Conservation (phyloP, 23 tunicate genomes). For the Diplosoma virens region DNA sequence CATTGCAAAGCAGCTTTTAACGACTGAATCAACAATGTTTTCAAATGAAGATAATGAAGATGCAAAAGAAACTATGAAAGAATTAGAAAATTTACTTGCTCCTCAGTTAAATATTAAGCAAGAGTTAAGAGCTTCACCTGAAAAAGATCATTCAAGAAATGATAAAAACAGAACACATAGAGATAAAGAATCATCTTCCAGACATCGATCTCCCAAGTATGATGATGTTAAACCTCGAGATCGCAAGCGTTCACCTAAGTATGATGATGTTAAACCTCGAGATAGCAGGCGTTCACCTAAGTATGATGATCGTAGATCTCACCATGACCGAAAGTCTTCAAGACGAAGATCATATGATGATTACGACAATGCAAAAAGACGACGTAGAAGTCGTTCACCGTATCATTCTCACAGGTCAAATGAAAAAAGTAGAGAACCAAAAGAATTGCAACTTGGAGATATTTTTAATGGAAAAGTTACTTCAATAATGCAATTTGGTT, state of each 20-base stretch:
- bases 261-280: not conserved
- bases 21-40: not conserved
- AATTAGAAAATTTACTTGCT: constrained; percentile 44
- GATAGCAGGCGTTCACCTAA: not conserved
- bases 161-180: constrained; percentile 3
- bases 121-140: not conserved
- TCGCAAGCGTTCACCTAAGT: not conserved
- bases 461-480: constrained; percentile 92
- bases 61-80: constrained; percentile 64
- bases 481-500: constrained; percentile 91
- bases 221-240: not conserved
- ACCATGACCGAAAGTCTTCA: not conserved
- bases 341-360: not conserved
- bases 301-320: not conserved
- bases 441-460: constrained; percentile 58
- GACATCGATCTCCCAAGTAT: not conserved
- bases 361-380: not conserved
- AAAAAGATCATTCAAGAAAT: not conserved
- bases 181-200: not conserved
- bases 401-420: constrained; percentile 16
- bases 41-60: constrained; percentile 22
- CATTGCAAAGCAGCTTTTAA: constrained; percentile 4
- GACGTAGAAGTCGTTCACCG: constrained; percentile 45
- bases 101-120: not conserved
- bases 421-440: constrained; percentile 11